A percentile compares a stretch with the other conserved stretches of the same genome.
These are phyloP conservation scores for Telmatochromis brichardi DNA, from an alignment of 2,113 vertebrate species.

Conservation along the genomic window DNA sequence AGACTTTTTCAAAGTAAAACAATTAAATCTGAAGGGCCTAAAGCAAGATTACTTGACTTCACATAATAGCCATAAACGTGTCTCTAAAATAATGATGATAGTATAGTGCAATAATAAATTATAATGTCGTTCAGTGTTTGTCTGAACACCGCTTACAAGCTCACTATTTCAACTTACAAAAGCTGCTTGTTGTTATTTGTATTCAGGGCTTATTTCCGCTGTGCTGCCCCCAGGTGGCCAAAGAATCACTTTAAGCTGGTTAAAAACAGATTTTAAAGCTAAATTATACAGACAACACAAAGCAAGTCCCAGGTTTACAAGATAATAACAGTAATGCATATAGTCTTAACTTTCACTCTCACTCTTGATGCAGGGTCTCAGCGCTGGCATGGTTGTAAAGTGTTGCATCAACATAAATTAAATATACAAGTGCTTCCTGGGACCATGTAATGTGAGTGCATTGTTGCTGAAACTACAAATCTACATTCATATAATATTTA, in stretches of 20 bases:
- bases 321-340: not conserved
- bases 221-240: not conserved
- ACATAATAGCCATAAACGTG: not conserved
- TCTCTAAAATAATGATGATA: not conserved
- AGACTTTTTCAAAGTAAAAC: not conserved
- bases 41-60: not conserved
- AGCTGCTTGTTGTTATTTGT: not conserved
- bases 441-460: not conserved
- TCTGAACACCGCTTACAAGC: not conserved
- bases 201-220: not conserved
- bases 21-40: not conserved
- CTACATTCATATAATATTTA: slow-evolving; percentile 24
- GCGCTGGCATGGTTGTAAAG: not conserved
- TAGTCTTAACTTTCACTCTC: not conserved
- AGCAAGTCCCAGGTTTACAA: not conserved
- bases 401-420: not conserved
- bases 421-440: not conserved
- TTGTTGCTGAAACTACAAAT: slow-evolving; percentile 8
- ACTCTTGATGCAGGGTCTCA: not conserved
- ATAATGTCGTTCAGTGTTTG: not conserved
- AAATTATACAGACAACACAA: not conserved
- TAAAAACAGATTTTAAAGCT: not conserved
- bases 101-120: not conserved
- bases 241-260: not conserved
- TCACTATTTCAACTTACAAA: not conserved